Percentiles rank a stretch among this genome's conserved stretches.
Evolutionary conservation across 2,797 vertebrate genomes (phyloP).

Genomic region (Mico argentatus): DNA sequence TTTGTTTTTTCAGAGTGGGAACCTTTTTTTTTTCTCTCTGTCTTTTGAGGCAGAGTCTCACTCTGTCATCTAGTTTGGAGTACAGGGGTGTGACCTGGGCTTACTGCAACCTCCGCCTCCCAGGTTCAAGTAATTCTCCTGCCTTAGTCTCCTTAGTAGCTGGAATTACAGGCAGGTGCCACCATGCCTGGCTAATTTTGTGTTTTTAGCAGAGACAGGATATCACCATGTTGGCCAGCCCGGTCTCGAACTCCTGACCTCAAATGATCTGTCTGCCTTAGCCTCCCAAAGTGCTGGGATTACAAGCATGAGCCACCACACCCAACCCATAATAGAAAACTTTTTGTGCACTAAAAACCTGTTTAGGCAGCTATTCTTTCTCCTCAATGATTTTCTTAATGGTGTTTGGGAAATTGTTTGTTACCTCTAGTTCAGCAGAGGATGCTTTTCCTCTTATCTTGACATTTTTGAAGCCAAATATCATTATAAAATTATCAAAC

Average conservation of each 20-base stretch:
- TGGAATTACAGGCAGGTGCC: neutral
- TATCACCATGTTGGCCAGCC: neutral
- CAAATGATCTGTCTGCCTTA: neutral
- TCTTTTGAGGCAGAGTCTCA: neutral
- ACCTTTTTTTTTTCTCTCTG: neutral
- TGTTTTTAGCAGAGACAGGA: neutral
- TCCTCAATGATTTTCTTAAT: neutral
- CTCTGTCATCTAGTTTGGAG: neutral
- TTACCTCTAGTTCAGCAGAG: neutral
- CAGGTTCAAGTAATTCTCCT: neutral
- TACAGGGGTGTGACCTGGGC: fast-evolving
- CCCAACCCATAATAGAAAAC: neutral
- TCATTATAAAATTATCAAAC: neutral
- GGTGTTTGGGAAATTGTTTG: neutral
- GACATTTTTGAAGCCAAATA: neutral
- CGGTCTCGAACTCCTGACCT: neutral
- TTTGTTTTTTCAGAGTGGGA: neutral
- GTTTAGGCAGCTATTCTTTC: neutral
- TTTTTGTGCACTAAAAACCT: neutral
- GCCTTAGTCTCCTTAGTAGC: neutral
- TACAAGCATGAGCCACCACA: neutral
- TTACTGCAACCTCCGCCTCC: neutral
- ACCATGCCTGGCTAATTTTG: neutral
- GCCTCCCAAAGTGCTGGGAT: neutral
- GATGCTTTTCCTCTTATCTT: neutral